These are phyloP conservation scores for Phoxinus phoxinus DNA, from an alignment of 2,113 vertebrate species.

Conservation along the genomic window DNA sequence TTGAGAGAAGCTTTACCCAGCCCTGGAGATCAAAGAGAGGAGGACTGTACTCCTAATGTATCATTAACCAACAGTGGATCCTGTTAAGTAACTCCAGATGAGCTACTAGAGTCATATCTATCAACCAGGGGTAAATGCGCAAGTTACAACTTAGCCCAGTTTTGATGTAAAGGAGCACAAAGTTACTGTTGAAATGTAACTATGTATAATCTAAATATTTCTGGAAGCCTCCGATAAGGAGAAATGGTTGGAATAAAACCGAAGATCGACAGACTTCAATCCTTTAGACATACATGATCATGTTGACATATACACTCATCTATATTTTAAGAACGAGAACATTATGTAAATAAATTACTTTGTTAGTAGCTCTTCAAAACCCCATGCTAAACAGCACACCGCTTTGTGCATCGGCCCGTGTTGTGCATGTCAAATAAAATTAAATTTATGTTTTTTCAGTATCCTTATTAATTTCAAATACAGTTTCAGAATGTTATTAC, in stretches of 20 bases:
- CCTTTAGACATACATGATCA: neutral
- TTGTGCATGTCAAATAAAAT: no score
- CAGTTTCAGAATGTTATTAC: neutral
- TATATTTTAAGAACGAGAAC: no score
- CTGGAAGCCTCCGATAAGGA: neutral
- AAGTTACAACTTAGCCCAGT: neutral
- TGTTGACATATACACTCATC: neutral
- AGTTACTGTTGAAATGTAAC: no score
- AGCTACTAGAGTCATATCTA: neutral
- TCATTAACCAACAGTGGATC: slow-evolving; percentile 10
- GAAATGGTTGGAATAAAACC: neutral
- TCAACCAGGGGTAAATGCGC: neutral
- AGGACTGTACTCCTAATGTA: neutral
- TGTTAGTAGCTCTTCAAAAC: neutral
- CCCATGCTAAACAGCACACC: neutral
- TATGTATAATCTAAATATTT: no score
- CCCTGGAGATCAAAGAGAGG: slow-evolving; percentile 20
- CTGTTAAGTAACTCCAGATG: slow-evolving; percentile 17
- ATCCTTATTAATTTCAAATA: neutral
- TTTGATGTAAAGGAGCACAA: neutral
- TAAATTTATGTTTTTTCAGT: neutral
- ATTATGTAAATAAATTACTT: neutral
- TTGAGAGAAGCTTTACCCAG: neutral
- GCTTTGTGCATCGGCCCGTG: no score
- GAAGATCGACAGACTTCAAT: neutral